Percentiles rank a stretch among this genome's conserved stretches.
phyloP scores from a whole-genome alignment of 2,797 vertebrate species.

The Agapornis canus region DNA sequence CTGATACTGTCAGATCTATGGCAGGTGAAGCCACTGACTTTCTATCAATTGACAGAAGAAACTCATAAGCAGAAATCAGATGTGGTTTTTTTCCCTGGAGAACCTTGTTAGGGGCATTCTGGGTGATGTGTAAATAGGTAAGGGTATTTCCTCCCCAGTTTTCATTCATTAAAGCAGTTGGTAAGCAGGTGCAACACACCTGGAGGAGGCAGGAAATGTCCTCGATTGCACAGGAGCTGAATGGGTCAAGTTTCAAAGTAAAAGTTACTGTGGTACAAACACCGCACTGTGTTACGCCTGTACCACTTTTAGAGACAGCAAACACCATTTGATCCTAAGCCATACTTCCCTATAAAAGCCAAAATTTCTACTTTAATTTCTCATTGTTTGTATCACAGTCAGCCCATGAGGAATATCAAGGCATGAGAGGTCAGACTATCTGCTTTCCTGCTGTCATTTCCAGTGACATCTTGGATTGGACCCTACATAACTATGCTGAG shows the following conservation, averaged over 20 bases:
- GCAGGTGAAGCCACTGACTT: not conserved
- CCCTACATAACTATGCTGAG: fast-evolving
- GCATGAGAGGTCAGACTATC: not conserved
- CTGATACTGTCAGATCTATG: not conserved
- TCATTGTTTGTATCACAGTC: too few relatives aligned
- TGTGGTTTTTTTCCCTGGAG: fast-evolving
- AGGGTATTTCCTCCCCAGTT: fast-evolving
- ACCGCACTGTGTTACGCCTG: fast-evolving
- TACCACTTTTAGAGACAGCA: not conserved
- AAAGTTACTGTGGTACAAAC: not conserved
- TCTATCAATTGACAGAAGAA: not conserved
- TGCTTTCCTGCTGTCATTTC: not conserved
- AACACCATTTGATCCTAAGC: fast-evolving
- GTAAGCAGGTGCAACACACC: not conserved
- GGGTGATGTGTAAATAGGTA: not conserved
- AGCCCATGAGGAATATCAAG: not conserved
- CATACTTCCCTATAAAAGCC: not conserved
- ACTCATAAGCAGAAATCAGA: not conserved
- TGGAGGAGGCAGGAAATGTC: not conserved
- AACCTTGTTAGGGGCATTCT: not conserved
- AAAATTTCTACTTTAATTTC: too few relatives aligned
- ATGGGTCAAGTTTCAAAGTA: fast-evolving
- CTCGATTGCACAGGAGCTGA: fast-evolving
- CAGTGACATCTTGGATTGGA: not conserved
- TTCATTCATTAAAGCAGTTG: too few relatives aligned